Evolutionary conservation across 2,797 vertebrate genomes (phyloP).

Genomic region (Acipenser transmontanus): DNA sequence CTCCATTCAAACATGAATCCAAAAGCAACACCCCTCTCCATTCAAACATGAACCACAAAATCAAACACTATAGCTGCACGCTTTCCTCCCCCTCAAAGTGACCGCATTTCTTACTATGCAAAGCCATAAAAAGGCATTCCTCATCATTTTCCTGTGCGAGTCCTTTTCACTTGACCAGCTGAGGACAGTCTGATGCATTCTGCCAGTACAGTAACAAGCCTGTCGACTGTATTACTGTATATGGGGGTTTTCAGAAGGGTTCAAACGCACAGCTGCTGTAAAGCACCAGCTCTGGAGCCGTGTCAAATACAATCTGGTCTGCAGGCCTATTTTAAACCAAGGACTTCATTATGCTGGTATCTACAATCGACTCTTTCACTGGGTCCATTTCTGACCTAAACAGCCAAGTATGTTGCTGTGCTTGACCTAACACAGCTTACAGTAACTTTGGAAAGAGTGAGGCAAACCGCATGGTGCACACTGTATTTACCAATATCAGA

Average conservation of each 20-base stretch:
- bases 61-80: neutral
- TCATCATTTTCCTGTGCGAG: neutral
- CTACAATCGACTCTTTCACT: constrained; percentile 7
- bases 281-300: neutral
- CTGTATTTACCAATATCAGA: too few species aligned
- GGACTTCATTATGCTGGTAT: constrained; percentile 11
- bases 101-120: neutral
- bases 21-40: too few species aligned
- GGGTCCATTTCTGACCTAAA: neutral
- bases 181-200: too few species aligned
- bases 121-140: neutral
- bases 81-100: neutral
- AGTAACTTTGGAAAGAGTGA: too few species aligned
- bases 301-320: neutral
- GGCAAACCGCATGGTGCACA: too few species aligned
- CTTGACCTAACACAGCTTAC: neutral
- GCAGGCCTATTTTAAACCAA: constrained; percentile 5
- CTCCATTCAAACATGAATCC: too few species aligned
- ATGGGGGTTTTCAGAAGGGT: neutral
- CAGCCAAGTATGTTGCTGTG: neutral
- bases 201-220: too few species aligned
- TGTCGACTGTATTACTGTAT: neutral
- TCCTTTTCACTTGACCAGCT: neutral
- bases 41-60: neutral
- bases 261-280: constrained; percentile 11